Percentiles rank a stretch among this genome's conserved stretches.
phyloP scores from a whole-genome alignment of 2,113 vertebrate genomes.

The Lontra canadensis region DNA sequence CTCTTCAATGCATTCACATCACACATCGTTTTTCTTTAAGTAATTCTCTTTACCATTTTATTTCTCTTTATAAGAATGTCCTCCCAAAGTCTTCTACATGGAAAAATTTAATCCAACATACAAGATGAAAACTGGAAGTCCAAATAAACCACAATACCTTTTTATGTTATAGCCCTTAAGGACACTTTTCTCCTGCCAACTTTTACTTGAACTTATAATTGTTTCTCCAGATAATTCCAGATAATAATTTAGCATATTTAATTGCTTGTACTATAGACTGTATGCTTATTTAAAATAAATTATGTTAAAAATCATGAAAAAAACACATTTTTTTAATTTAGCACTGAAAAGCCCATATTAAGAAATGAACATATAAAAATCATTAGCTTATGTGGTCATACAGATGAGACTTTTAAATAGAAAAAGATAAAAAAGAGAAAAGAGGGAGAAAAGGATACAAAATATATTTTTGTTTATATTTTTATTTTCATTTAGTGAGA shows the following conservation, averaged over 20 bases:
- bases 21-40: neutral
- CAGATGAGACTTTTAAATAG: neutral
- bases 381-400: neutral
- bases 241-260: neutral
- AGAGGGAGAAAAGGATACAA: neutral
- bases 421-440: neutral
- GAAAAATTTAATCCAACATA: neutral
- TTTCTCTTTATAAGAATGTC: neutral
- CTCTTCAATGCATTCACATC: neutral
- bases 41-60: neutral
- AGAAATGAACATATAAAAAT: neutral
- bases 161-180: neutral
- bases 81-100: neutral
- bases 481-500: neutral
- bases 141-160: neutral
- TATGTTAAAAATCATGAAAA: neutral
- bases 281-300: neutral
- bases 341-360: neutral
- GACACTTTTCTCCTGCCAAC: neutral
- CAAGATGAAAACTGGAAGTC: neutral
- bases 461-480: neutral
- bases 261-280: neutral
- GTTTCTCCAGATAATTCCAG: neutral
- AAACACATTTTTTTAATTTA: neutral
- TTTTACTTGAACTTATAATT: slow-evolving; percentile 25